These are phyloP conservation scores for Tarsius wallacei DNA, from an alignment of 2,797 vertebrate genomes.

Conservation along the genomic window DNA sequence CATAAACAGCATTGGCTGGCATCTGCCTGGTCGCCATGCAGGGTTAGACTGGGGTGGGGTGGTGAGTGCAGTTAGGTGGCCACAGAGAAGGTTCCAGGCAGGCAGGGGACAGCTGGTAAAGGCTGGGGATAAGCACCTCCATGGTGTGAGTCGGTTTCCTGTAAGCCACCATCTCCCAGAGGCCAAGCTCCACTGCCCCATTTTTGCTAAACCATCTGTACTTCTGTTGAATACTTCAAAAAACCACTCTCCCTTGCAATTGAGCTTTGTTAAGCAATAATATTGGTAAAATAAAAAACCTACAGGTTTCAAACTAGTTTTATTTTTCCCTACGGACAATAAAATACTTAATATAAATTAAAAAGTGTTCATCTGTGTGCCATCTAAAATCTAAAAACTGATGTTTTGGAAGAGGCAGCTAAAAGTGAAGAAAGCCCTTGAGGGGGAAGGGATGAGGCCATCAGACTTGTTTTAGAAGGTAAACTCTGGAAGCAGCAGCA, in stretches of 20 bases:
- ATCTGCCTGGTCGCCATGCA: too few species aligned
- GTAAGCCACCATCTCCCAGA: neutral
- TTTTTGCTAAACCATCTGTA: neutral
- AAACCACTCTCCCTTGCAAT: neutral
- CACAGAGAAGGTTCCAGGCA: neutral
- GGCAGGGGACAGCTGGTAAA: neutral
- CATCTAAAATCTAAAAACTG: neutral
- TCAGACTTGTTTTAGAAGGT: neutral
- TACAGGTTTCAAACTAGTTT: neutral
- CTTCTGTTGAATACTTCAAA: neutral
- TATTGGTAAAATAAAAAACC: neutral
- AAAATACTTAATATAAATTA: neutral
- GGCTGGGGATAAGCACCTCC: accelerated
- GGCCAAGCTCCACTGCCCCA: neutral
- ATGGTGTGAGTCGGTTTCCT: neutral
- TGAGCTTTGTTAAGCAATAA: neutral
- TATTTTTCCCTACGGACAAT: neutral
- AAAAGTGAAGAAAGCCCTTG: neutral
- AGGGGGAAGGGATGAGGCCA: neutral
- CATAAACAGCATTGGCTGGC: neutral
- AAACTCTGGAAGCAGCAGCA: neutral
- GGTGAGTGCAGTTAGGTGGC: neutral
- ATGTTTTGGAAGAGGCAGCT: neutral
- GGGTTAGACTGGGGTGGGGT: neutral
- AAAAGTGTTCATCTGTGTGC: neutral